Percentiles rank a stretch among this genome's conserved stretches.
Evolutionary conservation across 2,888 invertebrate species (phyloP).

Genomic region (Venustoraphidia nigricollis): DNA sequence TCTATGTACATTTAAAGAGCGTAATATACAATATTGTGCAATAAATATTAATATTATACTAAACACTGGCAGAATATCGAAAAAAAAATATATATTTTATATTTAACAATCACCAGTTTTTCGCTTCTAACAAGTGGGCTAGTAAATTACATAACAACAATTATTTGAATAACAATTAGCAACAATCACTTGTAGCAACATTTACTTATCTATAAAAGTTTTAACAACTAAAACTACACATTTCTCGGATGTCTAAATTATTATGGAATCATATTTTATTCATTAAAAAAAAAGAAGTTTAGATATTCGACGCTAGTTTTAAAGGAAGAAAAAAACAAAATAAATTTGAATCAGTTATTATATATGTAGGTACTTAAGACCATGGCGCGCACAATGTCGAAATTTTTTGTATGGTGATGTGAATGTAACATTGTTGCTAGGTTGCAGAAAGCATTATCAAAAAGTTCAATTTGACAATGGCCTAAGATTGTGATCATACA

Average conservation of each 20-base stretch:
- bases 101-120: background rate
- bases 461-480: too few relatives aligned
- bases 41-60: background rate
- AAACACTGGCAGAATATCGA: background rate
- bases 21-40: background rate
- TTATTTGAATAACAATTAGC: conserved; percentile 23
- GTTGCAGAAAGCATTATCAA: too few relatives aligned
- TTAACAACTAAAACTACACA: background rate
- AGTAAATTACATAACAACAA: conserved; percentile 24
- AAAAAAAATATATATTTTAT: background rate
- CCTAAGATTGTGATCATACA: too few relatives aligned
- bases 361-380: conserved; percentile 4
- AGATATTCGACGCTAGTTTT: background rate
- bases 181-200: conserved; percentile 22
- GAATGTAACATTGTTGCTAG: too few relatives aligned
- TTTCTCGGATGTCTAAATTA: background rate
- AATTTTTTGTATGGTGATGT: too few relatives aligned
- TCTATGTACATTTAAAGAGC: too few relatives aligned
- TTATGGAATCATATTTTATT: background rate
- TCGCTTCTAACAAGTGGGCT: conserved; percentile 1
- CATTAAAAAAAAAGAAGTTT: background rate
- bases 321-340: conserved; percentile 1
- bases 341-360: background rate
- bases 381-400: conserved; percentile 9
- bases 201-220: conserved; percentile 11